Conservation (phyloP, 1,140 invertebrate species). For the Saxidomus purpurata region DNA sequence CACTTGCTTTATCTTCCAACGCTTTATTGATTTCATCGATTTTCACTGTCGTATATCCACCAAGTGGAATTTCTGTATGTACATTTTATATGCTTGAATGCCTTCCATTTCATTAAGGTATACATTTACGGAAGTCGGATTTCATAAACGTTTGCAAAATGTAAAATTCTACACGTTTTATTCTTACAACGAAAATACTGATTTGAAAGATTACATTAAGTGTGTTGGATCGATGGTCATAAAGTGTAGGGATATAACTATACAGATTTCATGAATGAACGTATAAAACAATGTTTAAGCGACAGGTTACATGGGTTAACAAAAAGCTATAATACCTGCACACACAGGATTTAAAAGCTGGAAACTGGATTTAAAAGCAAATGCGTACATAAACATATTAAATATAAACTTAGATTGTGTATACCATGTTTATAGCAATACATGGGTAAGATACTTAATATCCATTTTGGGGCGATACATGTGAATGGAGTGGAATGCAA, state of each 20-base stretch:
- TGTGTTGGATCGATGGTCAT: neutral
- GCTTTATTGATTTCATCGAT: constrained; percentile 17
- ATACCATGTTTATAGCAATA: constrained; percentile 3
- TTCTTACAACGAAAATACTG: neutral
- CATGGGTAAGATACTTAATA: constrained; percentile 28
- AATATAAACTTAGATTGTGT: neutral
- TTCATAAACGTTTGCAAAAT: neutral
- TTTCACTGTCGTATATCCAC: neutral
- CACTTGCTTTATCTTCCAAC: neutral
- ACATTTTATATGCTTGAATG: neutral
- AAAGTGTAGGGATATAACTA: neutral
- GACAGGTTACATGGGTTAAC: neutral
- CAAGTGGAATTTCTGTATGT: neutral
- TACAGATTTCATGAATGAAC: neutral
- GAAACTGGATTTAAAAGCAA: neutral
- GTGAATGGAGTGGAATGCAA: constrained; percentile 8
- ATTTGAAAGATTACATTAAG: neutral
- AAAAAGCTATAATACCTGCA: neutral
- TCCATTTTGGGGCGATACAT: neutral
- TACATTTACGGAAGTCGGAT: neutral
- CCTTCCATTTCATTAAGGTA: neutral
- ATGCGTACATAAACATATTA: neutral
- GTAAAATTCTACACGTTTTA: neutral
- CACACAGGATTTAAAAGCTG: neutral
- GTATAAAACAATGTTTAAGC: neutral